Evolutionary conservation across 2,888 invertebrate species (phyloP).

Genomic region (Volucella inflata): DNA sequence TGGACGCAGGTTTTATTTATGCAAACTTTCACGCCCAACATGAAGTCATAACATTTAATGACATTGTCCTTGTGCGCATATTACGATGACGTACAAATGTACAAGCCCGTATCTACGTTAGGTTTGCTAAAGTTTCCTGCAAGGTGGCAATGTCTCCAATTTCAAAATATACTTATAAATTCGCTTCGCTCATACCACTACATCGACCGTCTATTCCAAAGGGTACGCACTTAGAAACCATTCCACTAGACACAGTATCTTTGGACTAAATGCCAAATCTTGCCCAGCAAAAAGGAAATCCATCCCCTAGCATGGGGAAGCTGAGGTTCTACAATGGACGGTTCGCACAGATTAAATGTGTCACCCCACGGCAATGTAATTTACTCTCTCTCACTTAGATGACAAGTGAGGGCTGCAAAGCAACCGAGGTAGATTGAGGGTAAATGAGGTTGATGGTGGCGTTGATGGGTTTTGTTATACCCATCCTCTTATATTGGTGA

Average conservation of each 20-base stretch:
- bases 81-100: neutral
- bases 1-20: slow-evolving; percentile 37
- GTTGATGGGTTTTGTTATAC: slow-evolving; percentile 53
- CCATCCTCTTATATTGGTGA: slow-evolving; percentile 36
- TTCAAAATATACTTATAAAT: slow-evolving; percentile 55
- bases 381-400: slow-evolving; percentile 39
- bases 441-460: neutral
- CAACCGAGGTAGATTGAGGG: slow-evolving; percentile 25
- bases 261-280: slow-evolving; percentile 49
- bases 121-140: neutral
- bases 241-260: slow-evolving; percentile 17
- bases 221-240: slow-evolving; percentile 37
- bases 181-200: slow-evolving; percentile 23
- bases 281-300: slow-evolving; percentile 48
- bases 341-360: slow-evolving; percentile 64
- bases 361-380: slow-evolving; percentile 69
- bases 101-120: slow-evolving; percentile 7
- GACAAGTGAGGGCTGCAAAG: slow-evolving; percentile 9
- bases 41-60: slow-evolving; percentile 65
- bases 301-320: slow-evolving; percentile 2
- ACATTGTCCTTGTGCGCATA: slow-evolving; percentile 46
- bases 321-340: slow-evolving; percentile 17
- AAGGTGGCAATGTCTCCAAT: slow-evolving; percentile 48
- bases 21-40: slow-evolving; percentile 49
- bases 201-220: neutral